Conservation (phyloP, 2,888 invertebrate species). For the Selenia dentaria region DNA sequence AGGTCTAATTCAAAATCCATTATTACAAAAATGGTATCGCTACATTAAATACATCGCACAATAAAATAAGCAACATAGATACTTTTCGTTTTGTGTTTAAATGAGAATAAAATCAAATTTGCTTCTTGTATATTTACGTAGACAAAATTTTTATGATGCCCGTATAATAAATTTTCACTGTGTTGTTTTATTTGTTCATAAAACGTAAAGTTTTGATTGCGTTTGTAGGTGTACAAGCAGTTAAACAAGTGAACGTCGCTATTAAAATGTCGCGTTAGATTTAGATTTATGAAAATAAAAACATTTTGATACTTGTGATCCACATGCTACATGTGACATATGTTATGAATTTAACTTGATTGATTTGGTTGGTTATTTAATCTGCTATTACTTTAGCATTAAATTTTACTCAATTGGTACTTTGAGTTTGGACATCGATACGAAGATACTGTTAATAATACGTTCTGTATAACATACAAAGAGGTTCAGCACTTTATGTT, state of each 20-base stretch:
- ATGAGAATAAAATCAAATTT: conserved; percentile 38
- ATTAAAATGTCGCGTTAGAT: conserved; percentile 10
- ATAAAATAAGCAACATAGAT: background rate
- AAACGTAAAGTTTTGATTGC: conserved; percentile 40
- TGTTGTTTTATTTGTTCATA: conserved; percentile 42
- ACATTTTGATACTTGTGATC: background rate
- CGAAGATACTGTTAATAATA: too few relatives aligned
- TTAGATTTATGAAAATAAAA: conserved; percentile 7
- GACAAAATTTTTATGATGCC: conserved; percentile 40
- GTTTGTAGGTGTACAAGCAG: conserved; percentile 19
- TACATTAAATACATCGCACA: conserved; percentile 3
- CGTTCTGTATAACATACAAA: too few relatives aligned
- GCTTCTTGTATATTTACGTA: conserved; percentile 32
- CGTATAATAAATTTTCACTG: conserved; percentile 43
- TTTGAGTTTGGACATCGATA: too few relatives aligned
- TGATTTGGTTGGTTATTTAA: too few relatives aligned
- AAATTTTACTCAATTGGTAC: too few relatives aligned
- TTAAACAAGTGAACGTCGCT: conserved; percentile 15
- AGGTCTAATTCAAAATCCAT: background rate
- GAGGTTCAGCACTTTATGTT: too few relatives aligned
- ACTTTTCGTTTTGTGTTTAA: conserved; percentile 5
- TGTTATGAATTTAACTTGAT: too few relatives aligned
- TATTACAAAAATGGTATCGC: conserved; percentile 2
- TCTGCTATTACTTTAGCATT: too few relatives aligned
- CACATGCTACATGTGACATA: too few relatives aligned